Percentiles rank a stretch among this genome's conserved stretches.
Conservation (phyloP, 2,797 vertebrate genomes). For the Bufotes viridis region DNA sequence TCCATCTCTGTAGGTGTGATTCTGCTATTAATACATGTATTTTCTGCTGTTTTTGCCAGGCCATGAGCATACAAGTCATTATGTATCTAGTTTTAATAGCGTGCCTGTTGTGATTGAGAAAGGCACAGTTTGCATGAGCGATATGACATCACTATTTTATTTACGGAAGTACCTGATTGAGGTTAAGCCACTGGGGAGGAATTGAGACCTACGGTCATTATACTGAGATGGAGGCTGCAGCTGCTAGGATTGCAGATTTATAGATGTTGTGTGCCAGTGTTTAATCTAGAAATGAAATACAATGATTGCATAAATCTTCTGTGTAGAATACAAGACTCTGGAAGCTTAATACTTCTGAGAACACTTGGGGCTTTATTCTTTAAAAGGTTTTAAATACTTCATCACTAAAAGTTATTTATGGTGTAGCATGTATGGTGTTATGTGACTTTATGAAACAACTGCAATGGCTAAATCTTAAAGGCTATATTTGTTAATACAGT, state of each 20-base stretch:
- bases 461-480: not conserved
- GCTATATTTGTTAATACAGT: not conserved
- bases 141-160: constrained; percentile 49
- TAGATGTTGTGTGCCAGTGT: constrained; percentile 19
- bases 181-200: constrained; percentile 35
- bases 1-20: no score
- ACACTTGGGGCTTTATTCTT: not conserved
- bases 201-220: constrained; percentile 35
- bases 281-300: constrained; percentile 27
- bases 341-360: not conserved
- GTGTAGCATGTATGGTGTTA: not conserved
- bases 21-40: constrained; percentile 4
- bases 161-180: constrained; percentile 48
- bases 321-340: not conserved
- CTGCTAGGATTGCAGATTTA: constrained; percentile 35
- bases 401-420: not conserved
- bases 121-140: not conserved
- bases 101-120: not conserved
- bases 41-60: constrained; percentile 3
- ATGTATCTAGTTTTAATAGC: not conserved
- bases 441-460: not conserved
- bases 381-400: not conserved
- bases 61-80: not conserved
- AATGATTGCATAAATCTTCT: constrained; percentile 31
- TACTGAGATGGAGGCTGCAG: constrained; percentile 25